phyloP scores from a whole-genome alignment of 1,140 invertebrate genomes.

The Drosophila watanabei region DNA sequence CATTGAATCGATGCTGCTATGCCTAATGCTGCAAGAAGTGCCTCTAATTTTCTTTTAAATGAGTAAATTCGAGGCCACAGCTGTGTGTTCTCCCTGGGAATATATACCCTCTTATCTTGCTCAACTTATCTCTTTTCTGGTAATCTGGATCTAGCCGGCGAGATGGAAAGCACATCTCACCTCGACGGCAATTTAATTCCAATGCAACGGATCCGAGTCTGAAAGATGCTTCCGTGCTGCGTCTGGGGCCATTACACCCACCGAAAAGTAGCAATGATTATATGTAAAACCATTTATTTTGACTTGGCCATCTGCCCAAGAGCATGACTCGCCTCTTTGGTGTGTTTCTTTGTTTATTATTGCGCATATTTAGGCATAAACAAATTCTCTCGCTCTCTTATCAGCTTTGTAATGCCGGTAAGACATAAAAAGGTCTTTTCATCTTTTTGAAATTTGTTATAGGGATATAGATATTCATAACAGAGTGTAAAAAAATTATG shows the following conservation, averaged over 20 bases:
- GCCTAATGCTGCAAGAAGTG: background rate
- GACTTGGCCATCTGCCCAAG: slow-evolving; percentile 74
- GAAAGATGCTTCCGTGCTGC: slow-evolving; percentile 30
- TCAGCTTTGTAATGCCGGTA: slow-evolving; percentile 39
- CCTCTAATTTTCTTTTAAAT: slow-evolving; percentile 2
- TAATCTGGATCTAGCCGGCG: slow-evolving; percentile 3
- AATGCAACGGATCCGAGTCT: slow-evolving; percentile 20
- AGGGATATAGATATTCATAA: background rate
- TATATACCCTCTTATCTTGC: slow-evolving; percentile 28
- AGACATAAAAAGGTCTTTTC: background rate
- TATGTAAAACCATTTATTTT: slow-evolving; percentile 51
- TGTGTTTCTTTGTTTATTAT: slow-evolving; percentile 70
- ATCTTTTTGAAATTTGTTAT: background rate
- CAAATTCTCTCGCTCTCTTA: slow-evolving; percentile 34
- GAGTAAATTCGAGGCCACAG: slow-evolving; percentile 3
- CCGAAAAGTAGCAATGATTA: slow-evolving; percentile 32
- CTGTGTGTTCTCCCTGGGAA: slow-evolving; percentile 24
- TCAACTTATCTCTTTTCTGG: background rate
- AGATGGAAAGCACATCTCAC: slow-evolving; percentile 20
- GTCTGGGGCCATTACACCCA: slow-evolving; percentile 50
- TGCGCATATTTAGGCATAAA: slow-evolving; percentile 53
- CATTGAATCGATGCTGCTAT: slow-evolving; percentile 12
- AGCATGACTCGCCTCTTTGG: slow-evolving; percentile 68
- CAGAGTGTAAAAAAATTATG: too few species aligned
- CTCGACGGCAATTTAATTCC: slow-evolving; percentile 35